Base-by-base conservation (phyloP, 2,888 invertebrate genomes). In the Dryococelus australis region DNA sequence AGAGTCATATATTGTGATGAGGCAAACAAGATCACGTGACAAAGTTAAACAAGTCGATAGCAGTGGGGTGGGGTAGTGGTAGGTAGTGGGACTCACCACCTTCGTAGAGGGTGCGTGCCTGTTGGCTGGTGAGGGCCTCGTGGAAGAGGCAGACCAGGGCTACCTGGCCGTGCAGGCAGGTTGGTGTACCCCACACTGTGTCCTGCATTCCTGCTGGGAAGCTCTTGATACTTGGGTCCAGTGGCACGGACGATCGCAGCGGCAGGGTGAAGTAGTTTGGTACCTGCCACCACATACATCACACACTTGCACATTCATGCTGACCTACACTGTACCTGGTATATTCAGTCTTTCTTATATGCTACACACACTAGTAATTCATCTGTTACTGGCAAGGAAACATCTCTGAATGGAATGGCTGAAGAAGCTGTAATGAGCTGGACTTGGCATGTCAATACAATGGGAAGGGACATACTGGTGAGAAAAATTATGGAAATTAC, bases 161-260 rank as follows among this genome's bases (percentile, higher is more conserved):
- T 2, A 95, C 89, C 90, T 94, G 94, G 6, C 94, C 95, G 83
- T 92, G 91, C 9, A 95, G 90, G 87, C 93, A 93, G 13, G 92
- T 91, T 65, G 93, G 93, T 81, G 92, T 92, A 0, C 95, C 95
- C 91, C 94, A 94, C 0, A 94, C 92, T 0, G 93, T 93, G 89
- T 94, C 94, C 90, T 94, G 94, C 92, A 93, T 93, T 43, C 94
- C 94, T 65, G 92, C 92, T 0, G 93, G 93, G 89, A 94, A 93
- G 88, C 93, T 93, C 89, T 93, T 93, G 0, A 94, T 93, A 90
- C 93, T 93, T n/a, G 94, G 94, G 91, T 94, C 94, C 85, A 93
- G 92, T 0, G 93, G 92, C 9, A 92, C 91, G 51, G 92, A 92
- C 0, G 92, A 92, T 85, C 93, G 91, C 88, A 93, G 89, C 0